Evolutionary conservation across 1,140 invertebrate species (phyloP), one percentile per base, ranked within the genome.

Genomic region (Ceratosolen fusciceps): DNA sequence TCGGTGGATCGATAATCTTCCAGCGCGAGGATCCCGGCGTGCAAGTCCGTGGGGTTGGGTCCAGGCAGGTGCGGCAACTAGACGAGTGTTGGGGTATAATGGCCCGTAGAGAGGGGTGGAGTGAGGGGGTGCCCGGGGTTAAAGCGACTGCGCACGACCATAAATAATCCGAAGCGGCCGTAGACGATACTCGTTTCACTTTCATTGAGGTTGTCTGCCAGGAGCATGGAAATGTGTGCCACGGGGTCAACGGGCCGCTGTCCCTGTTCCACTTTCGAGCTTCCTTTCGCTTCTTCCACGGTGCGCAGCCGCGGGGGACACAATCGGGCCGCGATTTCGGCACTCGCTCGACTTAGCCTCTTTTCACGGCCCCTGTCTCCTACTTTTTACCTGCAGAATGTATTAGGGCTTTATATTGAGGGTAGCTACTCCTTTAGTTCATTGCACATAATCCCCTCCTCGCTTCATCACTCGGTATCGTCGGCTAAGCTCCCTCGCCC

Each of bases 191-290:
- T 86, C 85, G 89, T 90, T 90, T 90, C 89, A 90, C 89, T 90
- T 90, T 90, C 89, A 86, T 90, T 89, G 84, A 85, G 85, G 84
- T 47, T 43, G 70, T 68, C 75, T 77, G 68, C 16, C 58, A 8
- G 56, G 26, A 56, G 39, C 70, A 60, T 43, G 82, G 83, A 87
- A 89, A 90, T 89, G 83, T 89, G 80, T 86, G 88, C 88, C 88
- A 89, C 49, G 85, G 84, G 87, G 88, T 87, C 88, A 89, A 83
- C 85, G 83, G 88, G 88, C 85, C 87, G 87, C 86, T 87, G 87
- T 87, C 86, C 87, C 85, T 86, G 89, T 90, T 88, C 89, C 83
- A 90, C 88, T 90, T 90, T 87, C 86, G 67, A 84, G 84, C 83
- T 84, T 87, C 88, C 88, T 89, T 90, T 90, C 88, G 86, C 87